Conservation (phyloP, 2,113 vertebrate species). For the Trematocara unimaculatum region DNA sequence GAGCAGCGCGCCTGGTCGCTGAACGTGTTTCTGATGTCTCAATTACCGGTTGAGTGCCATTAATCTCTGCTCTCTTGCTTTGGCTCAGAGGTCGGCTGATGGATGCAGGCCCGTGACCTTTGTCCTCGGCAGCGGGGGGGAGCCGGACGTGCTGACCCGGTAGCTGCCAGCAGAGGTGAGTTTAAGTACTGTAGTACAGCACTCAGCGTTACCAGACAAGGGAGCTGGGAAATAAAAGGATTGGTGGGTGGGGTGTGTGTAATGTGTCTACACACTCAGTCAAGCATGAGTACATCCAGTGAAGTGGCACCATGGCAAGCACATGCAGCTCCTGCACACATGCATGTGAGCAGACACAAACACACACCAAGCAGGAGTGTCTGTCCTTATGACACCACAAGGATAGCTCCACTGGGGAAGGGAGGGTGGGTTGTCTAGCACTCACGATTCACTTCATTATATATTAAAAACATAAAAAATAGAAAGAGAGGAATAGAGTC, state of each 20-base stretch:
- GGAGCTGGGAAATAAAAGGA: neutral
- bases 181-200: slow-evolving; percentile 50
- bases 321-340: slow-evolving; percentile 51
- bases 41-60: slow-evolving; percentile 50
- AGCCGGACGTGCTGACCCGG: neutral
- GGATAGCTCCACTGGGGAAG: slow-evolving; percentile 26
- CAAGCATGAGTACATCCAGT: slow-evolving; percentile 60
- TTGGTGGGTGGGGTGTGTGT: neutral
- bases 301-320: slow-evolving; percentile 62
- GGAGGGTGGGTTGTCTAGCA: neutral
- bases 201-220: slow-evolving; percentile 39
- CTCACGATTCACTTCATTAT: slow-evolving; percentile 43
- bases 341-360: slow-evolving; percentile 14
- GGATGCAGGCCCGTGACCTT: slow-evolving; percentile 41
- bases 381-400: slow-evolving; percentile 40
- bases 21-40: slow-evolving; percentile 56
- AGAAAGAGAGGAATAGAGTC: slow-evolving; percentile 38
- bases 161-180: slow-evolving; percentile 7
- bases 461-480: slow-evolving; percentile 33
- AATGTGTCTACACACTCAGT: slow-evolving; percentile 56
- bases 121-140: slow-evolving; percentile 1
- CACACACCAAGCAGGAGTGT: neutral
- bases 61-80: slow-evolving; percentile 46
- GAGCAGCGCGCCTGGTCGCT: slow-evolving; percentile 8
- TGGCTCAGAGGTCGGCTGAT: slow-evolving; percentile 38